Percentiles rank a stretch among this genome's conserved stretches.
These are phyloP conservation scores for Actias luna DNA, from an alignment of 2,888 invertebrate genomes.

Conservation along the genomic window DNA sequence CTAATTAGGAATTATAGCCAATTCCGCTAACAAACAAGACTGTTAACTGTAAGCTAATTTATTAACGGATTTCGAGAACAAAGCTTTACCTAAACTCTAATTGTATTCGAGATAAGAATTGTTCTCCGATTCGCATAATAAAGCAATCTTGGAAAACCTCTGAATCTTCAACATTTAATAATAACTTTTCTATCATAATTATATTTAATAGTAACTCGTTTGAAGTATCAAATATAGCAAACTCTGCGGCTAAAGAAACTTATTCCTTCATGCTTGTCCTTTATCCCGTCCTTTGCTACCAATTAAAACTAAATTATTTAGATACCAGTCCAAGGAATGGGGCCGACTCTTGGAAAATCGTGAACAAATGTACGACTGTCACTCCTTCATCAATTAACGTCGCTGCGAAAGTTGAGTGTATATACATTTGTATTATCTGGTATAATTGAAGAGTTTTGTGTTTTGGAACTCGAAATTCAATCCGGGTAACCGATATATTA, in stretches of 20 bases:
- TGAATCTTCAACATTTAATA: not conserved
- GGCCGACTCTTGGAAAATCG: not conserved
- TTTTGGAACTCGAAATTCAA: not conserved
- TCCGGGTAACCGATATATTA: too few species aligned
- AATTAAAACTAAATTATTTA: slow-evolving; percentile 8
- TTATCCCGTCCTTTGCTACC: not conserved
- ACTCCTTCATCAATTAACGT: slow-evolving; percentile 8
- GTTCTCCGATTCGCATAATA: not conserved
- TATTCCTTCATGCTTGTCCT: not conserved
- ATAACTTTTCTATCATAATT: not conserved
- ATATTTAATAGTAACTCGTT: not conserved
- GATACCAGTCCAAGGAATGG: not conserved
- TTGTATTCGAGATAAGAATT: not conserved
- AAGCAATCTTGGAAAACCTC: too few species aligned
- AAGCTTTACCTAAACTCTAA: not conserved
- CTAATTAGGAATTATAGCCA: slow-evolving; percentile 64
- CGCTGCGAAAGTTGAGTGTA: not conserved
- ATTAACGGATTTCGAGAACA: slow-evolving; percentile 54
- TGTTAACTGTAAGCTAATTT: slow-evolving; percentile 57
- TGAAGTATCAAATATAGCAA: not conserved
- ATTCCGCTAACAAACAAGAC: slow-evolving; percentile 54
- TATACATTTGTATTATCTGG: not conserved
- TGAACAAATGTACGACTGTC: not conserved
- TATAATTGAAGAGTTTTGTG: slow-evolving; percentile 7
- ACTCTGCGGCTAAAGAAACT: not conserved